A percentile compares a stretch with the other conserved stretches of the same genome.
Evolutionary conservation across 2,888 invertebrate species (phyloP).

Genomic region (Trissolcus brochymenae): DNA sequence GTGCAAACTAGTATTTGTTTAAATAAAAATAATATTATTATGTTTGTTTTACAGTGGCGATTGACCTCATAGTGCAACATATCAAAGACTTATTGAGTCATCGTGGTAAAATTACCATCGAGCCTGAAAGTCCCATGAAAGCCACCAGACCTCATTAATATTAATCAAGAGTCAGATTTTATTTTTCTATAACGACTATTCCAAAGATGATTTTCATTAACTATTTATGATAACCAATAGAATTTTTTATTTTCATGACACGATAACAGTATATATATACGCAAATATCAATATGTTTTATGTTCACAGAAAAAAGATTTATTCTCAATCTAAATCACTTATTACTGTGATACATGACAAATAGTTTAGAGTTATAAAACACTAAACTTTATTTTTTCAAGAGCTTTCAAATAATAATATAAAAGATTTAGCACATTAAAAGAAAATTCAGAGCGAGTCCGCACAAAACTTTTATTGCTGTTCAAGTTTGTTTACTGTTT

Average conservation of each 20-base stretch:
- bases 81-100: constrained; percentile 92
- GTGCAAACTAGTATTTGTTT: too few relatives aligned
- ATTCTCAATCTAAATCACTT: too few relatives aligned
- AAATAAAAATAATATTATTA: neutral
- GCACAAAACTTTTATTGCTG: neutral
- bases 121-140: constrained; percentile 69
- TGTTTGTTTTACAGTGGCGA: constrained; percentile 87
- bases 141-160: constrained; percentile 73
- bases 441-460: neutral
- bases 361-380: too few relatives aligned
- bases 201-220: constrained; percentile 35
- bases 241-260: constrained; percentile 55
- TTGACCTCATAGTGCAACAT: constrained; percentile 97
- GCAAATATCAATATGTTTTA: too few relatives aligned
- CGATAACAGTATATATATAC: too few relatives aligned
- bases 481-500: too few relatives aligned
- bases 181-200: constrained; percentile 34
- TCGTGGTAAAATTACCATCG: constrained; percentile 73
- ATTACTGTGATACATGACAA: too few relatives aligned
- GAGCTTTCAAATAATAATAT: too few relatives aligned
- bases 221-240: constrained; percentile 24
- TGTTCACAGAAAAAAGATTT: too few relatives aligned
- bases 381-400: too few relatives aligned
- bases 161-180: constrained; percentile 26
- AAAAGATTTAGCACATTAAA: too few relatives aligned